Evolutionary conservation across 2,888 invertebrate species (phyloP).

Genomic region (Archips xylosteana): DNA sequence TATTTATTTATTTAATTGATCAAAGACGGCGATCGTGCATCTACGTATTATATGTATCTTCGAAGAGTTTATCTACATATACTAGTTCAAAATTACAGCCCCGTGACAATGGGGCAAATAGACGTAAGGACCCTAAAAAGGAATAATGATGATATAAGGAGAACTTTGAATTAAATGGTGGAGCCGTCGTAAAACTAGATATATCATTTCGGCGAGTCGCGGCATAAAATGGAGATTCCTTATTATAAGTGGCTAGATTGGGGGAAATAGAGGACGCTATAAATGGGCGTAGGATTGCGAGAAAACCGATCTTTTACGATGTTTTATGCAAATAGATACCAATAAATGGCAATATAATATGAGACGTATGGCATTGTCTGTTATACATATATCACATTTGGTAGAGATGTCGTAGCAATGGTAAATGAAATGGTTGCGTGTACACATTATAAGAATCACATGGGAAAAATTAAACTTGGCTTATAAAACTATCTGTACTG

Average conservation of each 20-base stretch:
- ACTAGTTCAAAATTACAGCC: too few relatives aligned
- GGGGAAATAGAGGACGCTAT: not conserved
- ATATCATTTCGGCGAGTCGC: constrained; percentile 6
- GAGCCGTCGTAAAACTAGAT: constrained; percentile 8
- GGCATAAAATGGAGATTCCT: constrained; percentile 8
- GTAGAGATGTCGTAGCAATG: not conserved
- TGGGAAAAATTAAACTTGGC: not conserved
- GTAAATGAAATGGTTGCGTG: not conserved
- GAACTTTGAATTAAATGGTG: not conserved
- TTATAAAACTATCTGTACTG: not conserved
- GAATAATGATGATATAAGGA: not conserved
- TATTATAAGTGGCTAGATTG: constrained; percentile 8
- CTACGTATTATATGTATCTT: too few relatives aligned
- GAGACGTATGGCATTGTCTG: not conserved
- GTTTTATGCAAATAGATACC: not conserved
- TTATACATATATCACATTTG: too few relatives aligned
- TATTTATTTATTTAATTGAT: too few relatives aligned
- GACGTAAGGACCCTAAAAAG: not conserved
- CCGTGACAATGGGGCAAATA: too few relatives aligned
- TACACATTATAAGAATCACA: not conserved
- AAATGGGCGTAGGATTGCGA: not conserved
- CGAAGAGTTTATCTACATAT: too few relatives aligned
- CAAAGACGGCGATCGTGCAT: too few relatives aligned
- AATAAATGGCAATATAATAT: constrained; percentile 3
- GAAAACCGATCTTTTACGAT: not conserved